Evolutionary conservation across 2,113 vertebrate genomes (phyloP).

Genomic region (Callithrix jacchus): DNA sequence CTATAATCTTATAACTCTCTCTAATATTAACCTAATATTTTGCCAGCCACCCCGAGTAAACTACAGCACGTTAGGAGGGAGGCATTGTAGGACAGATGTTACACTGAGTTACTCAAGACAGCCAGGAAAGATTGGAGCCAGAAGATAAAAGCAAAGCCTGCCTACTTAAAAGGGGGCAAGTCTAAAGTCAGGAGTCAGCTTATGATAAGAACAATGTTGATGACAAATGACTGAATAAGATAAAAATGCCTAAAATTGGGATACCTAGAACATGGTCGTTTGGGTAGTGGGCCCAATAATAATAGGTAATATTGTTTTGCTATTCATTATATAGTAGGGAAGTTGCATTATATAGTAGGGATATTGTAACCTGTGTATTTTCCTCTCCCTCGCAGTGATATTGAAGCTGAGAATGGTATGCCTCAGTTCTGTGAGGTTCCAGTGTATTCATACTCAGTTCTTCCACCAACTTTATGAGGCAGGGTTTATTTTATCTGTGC

Average conservation of each 20-base stretch:
- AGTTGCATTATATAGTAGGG: no score
- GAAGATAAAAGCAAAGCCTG: not conserved
- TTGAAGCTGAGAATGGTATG: not conserved
- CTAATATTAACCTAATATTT: no score
- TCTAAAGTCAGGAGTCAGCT: not conserved
- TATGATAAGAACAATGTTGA: no score
- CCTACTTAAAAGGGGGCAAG: not conserved
- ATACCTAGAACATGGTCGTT: not conserved
- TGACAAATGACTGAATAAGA: not conserved
- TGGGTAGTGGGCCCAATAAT: not conserved
- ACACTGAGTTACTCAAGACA: not conserved
- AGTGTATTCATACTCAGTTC: not conserved
- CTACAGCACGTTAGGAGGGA: not conserved
- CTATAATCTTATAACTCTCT: no score
- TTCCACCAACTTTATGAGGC: not conserved
- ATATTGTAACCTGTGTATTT: not conserved
- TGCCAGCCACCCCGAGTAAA: no score
- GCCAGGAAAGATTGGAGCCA: not conserved
- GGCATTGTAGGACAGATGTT: not conserved
- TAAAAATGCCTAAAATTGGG: not conserved
- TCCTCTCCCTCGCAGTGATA: not conserved
- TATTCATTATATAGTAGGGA: not conserved
- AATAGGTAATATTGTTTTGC: not conserved
- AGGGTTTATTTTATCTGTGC: not conserved
- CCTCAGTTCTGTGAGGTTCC: not conserved